phyloP scores from a whole-genome alignment of 1,140 invertebrate species.

The Linepithema humile region DNA sequence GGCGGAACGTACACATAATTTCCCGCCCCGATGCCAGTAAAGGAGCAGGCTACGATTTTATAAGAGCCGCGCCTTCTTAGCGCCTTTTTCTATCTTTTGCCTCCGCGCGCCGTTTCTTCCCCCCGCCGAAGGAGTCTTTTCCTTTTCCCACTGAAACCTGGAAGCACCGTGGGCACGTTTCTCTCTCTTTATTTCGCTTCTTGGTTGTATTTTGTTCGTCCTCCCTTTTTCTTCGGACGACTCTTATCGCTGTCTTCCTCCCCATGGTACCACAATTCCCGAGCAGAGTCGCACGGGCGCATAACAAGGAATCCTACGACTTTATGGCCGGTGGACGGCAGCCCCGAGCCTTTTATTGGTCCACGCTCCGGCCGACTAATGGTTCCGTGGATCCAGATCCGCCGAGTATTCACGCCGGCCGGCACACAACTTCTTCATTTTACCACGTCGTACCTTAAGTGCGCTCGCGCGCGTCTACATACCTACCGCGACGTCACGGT shows the following conservation, averaged over 20 bases:
- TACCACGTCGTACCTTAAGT: slow-evolving; percentile 64
- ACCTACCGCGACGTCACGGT: slow-evolving; percentile 60
- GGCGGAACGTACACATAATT: slow-evolving; percentile 81
- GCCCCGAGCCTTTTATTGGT: slow-evolving; percentile 69
- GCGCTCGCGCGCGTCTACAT: background rate
- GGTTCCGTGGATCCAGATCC: slow-evolving; percentile 67
- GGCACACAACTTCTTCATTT: slow-evolving; percentile 70
- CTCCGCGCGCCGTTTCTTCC: slow-evolving; percentile 40
- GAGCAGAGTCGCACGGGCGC: slow-evolving; percentile 53
- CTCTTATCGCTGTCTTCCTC: slow-evolving; percentile 11
- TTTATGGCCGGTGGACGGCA: slow-evolving; percentile 73
- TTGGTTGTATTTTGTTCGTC: slow-evolving; percentile 13
- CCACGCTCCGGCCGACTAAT: slow-evolving; percentile 70
- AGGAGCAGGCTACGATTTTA: slow-evolving; percentile 80
- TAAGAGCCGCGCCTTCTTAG: slow-evolving; percentile 81
- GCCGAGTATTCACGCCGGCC: slow-evolving; percentile 64
- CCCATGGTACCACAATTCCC: slow-evolving; percentile 5
- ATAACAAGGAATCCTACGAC: slow-evolving; percentile 77
- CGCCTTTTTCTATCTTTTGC: slow-evolving; percentile 77
- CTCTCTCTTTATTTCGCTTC: background rate
- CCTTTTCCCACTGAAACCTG: slow-evolving; percentile 34
- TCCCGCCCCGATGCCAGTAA: slow-evolving; percentile 79
- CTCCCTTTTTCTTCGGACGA: slow-evolving; percentile 5
- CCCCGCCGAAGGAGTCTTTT: slow-evolving; percentile 21
- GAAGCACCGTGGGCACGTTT: slow-evolving; percentile 8